Evolutionary conservation across 2,797 vertebrate species (phyloP), one percentile per base, ranked within the genome.

Genomic region (Buphagus erythrorhynchus): DNA sequence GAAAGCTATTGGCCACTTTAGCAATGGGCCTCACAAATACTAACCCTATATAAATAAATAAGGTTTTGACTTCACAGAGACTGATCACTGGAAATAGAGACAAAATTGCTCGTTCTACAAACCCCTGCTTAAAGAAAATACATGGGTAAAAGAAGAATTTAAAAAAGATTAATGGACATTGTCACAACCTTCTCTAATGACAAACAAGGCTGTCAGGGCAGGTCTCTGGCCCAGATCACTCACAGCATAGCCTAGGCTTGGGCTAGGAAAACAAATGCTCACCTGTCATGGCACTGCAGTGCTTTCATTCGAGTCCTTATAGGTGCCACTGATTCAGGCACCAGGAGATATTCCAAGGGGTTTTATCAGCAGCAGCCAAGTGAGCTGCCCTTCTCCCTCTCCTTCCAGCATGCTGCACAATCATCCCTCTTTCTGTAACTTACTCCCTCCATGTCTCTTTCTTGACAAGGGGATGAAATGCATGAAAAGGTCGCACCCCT

Each of bases 151-250:
- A 95, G 86, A 83, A 84, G 86, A 96, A 96, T 91, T 92, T 95
- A 51, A 84, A 91, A 94, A 96, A 97, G 97, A 97, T 97, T 88
- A 97, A 97, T 93, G 88, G 80, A 85, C 66, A 63, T 96, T 97
- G 96, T 96, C 94, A 96, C 92, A 96, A 89, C 93, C 63, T 93
- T 80, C 96, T 97, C 65, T 77, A 91, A 95, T 97, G 97, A 97
- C 93, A 97, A 95, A 96, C 93, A 97, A 91, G 85, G 83, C 65
- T 96, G 95, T 94, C 95, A 95, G 73, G 75, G 48, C 80, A 71
- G 85, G 95, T 92, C 90, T 94, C 87, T 96, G 91, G 79, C 72
- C 94, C 75, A 93, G 94, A 95, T 97, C 96, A 95, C 59, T 97
- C 93, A 93, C 61, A 49, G 75, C 20, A 2, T 90, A 95, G 88